Percentiles rank a stretch among this genome's conserved stretches.
Conservation (phyloP, 2,797 vertebrate species). For the Poliocrania exsul region DNA sequence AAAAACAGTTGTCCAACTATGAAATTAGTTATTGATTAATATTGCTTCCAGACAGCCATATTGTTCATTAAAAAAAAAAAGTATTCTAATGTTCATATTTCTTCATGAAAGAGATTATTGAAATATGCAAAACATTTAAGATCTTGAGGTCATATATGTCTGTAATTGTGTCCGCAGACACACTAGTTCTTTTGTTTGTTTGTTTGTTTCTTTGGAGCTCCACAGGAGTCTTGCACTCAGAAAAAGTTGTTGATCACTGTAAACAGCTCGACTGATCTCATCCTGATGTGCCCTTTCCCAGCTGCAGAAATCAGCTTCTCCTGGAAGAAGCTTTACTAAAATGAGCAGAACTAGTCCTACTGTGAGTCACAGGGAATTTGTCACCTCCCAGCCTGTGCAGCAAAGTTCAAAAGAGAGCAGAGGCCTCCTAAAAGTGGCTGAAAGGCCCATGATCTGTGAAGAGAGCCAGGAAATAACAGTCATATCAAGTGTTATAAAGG, state of each 20-base stretch:
- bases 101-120: neutral
- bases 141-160: neutral
- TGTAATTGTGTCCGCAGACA: neutral
- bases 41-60: constrained; percentile 71
- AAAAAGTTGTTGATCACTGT: neutral
- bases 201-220: neutral
- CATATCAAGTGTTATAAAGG: neutral
- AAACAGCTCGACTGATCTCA: neutral
- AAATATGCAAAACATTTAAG: neutral
- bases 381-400: neutral
- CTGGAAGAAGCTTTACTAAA: neutral
- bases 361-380: neutral
- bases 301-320: neutral
- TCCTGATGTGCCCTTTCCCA: neutral
- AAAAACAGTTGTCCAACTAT: constrained; percentile 79
- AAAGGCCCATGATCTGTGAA: neutral
- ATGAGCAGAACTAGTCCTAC: neutral
- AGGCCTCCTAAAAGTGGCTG: constrained; percentile 1
- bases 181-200: neutral
- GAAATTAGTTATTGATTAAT: constrained; percentile 82
- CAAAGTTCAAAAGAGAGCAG: neutral
- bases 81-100: constrained; percentile 20
- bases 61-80: constrained; percentile 35
- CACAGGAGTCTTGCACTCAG: neutral
- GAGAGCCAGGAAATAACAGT: constrained; percentile 12